Evolutionary conservation across 2,113 vertebrate species (phyloP).

Genomic region (Trichomycterus rosablanca): DNA sequence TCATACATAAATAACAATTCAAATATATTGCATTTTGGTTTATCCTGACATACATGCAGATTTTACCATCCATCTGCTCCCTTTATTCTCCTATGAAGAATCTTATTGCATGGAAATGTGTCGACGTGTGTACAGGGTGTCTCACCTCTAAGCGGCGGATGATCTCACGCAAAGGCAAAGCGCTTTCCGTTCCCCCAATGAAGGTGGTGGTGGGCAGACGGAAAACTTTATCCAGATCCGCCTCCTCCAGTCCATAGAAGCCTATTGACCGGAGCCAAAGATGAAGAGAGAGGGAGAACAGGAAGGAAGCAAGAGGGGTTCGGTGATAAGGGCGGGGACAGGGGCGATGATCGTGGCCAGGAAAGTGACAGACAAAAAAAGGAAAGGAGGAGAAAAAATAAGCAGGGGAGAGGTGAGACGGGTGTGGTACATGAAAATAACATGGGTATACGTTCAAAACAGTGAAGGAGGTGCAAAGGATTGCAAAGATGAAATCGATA

Average conservation of each 20-base stretch:
- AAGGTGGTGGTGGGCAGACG: constrained; percentile 95
- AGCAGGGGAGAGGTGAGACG: background rate
- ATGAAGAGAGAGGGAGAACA: constrained; percentile 6
- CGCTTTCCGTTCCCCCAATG: constrained; percentile 88
- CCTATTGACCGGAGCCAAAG: constrained; percentile 67
- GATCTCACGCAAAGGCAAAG: constrained; percentile 89
- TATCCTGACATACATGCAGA: no score
- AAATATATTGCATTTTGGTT: no score
- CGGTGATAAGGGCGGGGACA: constrained; percentile 5
- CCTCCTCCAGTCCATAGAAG: constrained; percentile 92
- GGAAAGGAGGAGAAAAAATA: no score
- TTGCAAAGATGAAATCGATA: background rate
- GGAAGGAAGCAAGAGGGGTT: background rate
- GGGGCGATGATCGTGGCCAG: no score
- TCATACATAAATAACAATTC: no score
- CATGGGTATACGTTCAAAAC: background rate
- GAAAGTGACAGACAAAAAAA: constrained; percentile 2
- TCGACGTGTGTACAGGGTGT: background rate
- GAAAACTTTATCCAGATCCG: constrained; percentile 95
- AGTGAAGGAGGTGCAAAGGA: background rate
- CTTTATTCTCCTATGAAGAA: no score
- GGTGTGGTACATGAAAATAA: background rate
- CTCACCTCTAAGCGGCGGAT: constrained; percentile 89
- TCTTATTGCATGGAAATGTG: no score
- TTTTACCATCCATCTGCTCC: no score